These are phyloP conservation scores for Ataeniobius toweri DNA, from an alignment of 2,797 vertebrate species.

Conservation along the genomic window DNA sequence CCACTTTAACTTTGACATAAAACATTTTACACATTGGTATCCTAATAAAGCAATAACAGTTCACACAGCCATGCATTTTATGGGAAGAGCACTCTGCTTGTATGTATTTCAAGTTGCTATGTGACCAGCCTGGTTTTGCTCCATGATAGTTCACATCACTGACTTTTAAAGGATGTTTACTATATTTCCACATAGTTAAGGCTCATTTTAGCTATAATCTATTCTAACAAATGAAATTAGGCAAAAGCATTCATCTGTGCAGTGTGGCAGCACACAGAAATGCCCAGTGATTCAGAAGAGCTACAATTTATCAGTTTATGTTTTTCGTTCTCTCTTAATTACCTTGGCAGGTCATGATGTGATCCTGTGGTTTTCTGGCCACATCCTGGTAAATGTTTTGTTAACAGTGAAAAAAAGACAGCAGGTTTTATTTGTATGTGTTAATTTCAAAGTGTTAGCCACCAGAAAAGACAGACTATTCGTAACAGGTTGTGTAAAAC, in stretches of 20 bases:
- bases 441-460: slow-evolving; percentile 42
- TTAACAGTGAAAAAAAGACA: slow-evolving; percentile 48
- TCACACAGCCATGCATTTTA: slow-evolving; percentile 27
- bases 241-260: slow-evolving; percentile 48
- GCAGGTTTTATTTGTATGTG: slow-evolving; percentile 48
- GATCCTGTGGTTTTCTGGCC: slow-evolving; percentile 50
- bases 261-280: slow-evolving; percentile 47
- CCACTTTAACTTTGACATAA: slow-evolving; percentile 23
- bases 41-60: slow-evolving; percentile 33
- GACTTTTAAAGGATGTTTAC: slow-evolving; percentile 49
- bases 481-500: slow-evolving; percentile 11
- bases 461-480: slow-evolving; percentile 25
- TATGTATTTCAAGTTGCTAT: slow-evolving; percentile 17
- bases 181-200: slow-evolving; percentile 46
- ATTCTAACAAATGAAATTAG: slow-evolving; percentile 59
- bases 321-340: slow-evolving; percentile 26
- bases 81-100: slow-evolving; percentile 5
- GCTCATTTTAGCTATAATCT: slow-evolving; percentile 58
- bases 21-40: slow-evolving; percentile 28
- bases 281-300: slow-evolving; percentile 57
- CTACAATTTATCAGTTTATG: slow-evolving; percentile 44
- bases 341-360: slow-evolving; percentile 42
- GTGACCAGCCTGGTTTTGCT: slow-evolving; percentile 28
- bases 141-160: slow-evolving; percentile 27
- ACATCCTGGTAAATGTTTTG: slow-evolving; percentile 52